Evolutionary conservation across 53 echinoderm and acorn worm species (phyloP).

Genomic region (Mesocentrotus franciscanus): DNA sequence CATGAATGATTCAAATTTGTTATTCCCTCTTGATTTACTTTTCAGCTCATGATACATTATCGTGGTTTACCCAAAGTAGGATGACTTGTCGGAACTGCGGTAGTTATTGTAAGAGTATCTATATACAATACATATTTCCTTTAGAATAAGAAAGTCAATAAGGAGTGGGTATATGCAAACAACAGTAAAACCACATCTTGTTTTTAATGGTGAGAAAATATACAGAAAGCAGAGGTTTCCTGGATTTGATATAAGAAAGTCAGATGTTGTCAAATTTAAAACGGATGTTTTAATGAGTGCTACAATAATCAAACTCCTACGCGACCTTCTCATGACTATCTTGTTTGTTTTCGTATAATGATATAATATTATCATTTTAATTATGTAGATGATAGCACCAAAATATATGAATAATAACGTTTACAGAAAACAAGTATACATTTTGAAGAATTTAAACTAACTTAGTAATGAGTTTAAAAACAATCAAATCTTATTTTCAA

Average conservation of each 20-base stretch:
- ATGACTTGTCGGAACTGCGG: neutral
- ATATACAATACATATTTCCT: neutral
- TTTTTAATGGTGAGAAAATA: neutral
- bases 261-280: neutral
- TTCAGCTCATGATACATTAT: neutral
- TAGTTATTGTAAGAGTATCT: neutral
- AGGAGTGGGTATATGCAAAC: neutral
- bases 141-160: neutral
- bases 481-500: too few relatives aligned
- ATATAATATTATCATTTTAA: neutral
- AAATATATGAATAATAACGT: too few relatives aligned
- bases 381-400: too few relatives aligned
- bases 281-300: neutral
- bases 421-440: too few relatives aligned
- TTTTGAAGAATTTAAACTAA: too few relatives aligned
- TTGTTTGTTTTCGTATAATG: neutral
- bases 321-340: neutral
- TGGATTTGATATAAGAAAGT: neutral
- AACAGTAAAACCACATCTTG: neutral
- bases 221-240: neutral
- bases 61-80: neutral
- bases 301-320: neutral
- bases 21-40: neutral
- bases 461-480: too few relatives aligned
- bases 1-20: neutral